Evolutionary conservation across 2,797 vertebrate genomes (phyloP).

Genomic region (Dendrocincla tyrannina): DNA sequence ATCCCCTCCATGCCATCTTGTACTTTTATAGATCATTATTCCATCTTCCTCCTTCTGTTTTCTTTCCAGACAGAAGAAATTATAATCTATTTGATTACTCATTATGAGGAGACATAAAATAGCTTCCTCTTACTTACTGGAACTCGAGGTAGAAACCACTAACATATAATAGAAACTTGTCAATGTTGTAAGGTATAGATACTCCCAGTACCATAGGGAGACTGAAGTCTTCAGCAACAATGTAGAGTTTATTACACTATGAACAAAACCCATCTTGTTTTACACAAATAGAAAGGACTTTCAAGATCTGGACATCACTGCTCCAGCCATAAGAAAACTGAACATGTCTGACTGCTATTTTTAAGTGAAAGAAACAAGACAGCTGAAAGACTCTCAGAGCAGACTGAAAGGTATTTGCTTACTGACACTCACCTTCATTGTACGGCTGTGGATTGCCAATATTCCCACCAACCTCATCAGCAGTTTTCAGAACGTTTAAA

Average conservation of each 20-base stretch:
- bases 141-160: slow-evolving; percentile 10
- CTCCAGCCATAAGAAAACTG: neutral
- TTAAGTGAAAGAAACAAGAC: neutral
- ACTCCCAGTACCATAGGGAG: neutral
- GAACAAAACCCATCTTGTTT: neutral
- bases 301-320: neutral
- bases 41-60: slow-evolving; percentile 35
- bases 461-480: slow-evolving; percentile 79
- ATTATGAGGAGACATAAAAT: slow-evolving; percentile 26
- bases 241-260: neutral
- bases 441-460: slow-evolving; percentile 91
- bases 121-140: slow-evolving; percentile 31
- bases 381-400: neutral
- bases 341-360: neutral
- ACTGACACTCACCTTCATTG: slow-evolving; percentile 83
- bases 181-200: neutral
- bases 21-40: slow-evolving; percentile 40
- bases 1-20: neutral
- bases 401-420: neutral
- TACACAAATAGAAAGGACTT: neutral
- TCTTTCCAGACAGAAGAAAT: slow-evolving; percentile 39
- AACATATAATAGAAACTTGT: neutral
- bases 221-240: neutral
- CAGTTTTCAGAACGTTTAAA: slow-evolving; percentile 85
- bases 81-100: slow-evolving; percentile 40